These are phyloP conservation scores for Listronotus bonariensis DNA, from an alignment of 1,140 invertebrate species.

Conservation along the genomic window DNA sequence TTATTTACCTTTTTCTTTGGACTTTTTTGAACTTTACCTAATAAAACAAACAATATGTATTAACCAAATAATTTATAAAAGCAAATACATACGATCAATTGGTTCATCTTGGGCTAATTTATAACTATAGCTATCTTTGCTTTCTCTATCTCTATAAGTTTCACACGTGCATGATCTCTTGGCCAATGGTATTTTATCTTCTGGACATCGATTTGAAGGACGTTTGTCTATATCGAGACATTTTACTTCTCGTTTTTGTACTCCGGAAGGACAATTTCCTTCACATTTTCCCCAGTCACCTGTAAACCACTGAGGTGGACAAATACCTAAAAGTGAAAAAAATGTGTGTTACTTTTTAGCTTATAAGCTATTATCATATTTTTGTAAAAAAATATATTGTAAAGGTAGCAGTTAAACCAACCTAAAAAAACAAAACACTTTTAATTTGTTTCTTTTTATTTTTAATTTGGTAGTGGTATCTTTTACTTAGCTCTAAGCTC, in stretches of 20 bases:
- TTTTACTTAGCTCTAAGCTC: too few relatives aligned
- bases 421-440: too few relatives aligned
- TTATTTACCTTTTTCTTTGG: too few relatives aligned
- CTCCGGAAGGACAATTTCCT: slow-evolving; percentile 62
- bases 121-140: slow-evolving; percentile 37
- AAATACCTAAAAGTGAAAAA: slow-evolving; percentile 48
- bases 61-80: slow-evolving; percentile 1
- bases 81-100: slow-evolving; percentile 47
- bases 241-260: slow-evolving; percentile 64
- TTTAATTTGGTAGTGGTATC: too few relatives aligned
- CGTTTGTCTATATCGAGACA: slow-evolving; percentile 61
- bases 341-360: too few relatives aligned
- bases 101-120: slow-evolving; percentile 53
- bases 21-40: too few relatives aligned
- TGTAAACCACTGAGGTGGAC: slow-evolving; percentile 63
- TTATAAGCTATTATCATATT: too few relatives aligned
- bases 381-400: too few relatives aligned
- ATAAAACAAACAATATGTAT: too few relatives aligned
- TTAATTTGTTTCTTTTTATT: too few relatives aligned
- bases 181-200: slow-evolving; percentile 43
- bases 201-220: slow-evolving; percentile 44
- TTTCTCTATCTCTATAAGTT: slow-evolving; percentile 30
- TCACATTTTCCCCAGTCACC: slow-evolving; percentile 68
- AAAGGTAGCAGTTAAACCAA: too few relatives aligned
- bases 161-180: slow-evolving; percentile 50